Percentiles rank a stretch among this genome's conserved stretches.
These are phyloP conservation scores for Helicoverpa assulta DNA, from an alignment of 2,888 invertebrate species.

Conservation along the genomic window DNA sequence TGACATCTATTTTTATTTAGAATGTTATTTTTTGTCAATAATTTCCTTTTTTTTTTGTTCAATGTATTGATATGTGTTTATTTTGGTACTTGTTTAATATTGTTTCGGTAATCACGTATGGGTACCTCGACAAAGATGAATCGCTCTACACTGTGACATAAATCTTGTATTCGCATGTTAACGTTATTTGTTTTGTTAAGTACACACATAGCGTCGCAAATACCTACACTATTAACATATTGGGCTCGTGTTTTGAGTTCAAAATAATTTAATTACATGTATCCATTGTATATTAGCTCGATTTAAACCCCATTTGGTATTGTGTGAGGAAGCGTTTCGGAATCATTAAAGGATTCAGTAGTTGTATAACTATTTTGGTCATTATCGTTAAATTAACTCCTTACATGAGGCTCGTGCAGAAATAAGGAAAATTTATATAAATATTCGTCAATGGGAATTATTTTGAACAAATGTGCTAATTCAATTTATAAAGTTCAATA, in stretches of 20 bases:
- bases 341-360: not conserved
- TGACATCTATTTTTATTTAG: not conserved
- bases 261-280: not conserved
- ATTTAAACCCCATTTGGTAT: too few species aligned
- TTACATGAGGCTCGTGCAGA: too few species aligned
- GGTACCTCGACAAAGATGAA: not conserved
- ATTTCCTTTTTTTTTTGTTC: too few species aligned
- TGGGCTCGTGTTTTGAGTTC: not conserved
- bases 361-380: not conserved
- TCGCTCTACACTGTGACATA: not conserved
- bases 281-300: not conserved
- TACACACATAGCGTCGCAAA: slow-evolving; percentile 2
- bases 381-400: too few species aligned
- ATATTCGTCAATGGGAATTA: slow-evolving; percentile 1
- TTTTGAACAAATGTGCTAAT: slow-evolving; percentile 4
- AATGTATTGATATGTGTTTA: too few species aligned
- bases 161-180: slow-evolving; percentile 2
- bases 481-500: slow-evolving; percentile 2
- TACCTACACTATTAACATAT: not conserved
- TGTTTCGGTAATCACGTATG: not conserved
- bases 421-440: too few species aligned
- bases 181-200: slow-evolving; percentile 3
- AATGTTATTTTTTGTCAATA: not conserved
- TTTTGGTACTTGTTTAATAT: too few species aligned
- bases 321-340: too few species aligned